A percentile compares a stretch with the other conserved stretches of the same genome.
phyloP scores from a whole-genome alignment of 1,140 invertebrate species.

The Drosophila pseudoobscura region DNA sequence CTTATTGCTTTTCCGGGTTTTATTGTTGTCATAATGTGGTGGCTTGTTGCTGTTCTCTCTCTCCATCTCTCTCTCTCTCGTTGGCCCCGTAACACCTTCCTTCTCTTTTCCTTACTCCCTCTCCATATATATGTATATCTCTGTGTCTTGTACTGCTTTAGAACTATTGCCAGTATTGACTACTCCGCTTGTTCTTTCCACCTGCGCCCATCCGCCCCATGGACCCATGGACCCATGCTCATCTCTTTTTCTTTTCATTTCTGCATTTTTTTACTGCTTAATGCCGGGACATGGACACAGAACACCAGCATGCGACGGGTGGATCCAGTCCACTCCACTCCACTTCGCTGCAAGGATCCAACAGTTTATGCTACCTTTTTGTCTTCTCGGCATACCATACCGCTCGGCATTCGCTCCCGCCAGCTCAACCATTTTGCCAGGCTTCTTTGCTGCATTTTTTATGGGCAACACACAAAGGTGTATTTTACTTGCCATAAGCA shows the following conservation, averaged over 20 bases:
- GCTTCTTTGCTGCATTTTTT: constrained; percentile 51
- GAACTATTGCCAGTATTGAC: constrained; percentile 54
- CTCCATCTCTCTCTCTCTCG: neutral
- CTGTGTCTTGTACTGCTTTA: constrained; percentile 45
- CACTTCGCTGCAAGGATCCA: constrained; percentile 3
- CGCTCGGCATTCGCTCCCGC: neutral
- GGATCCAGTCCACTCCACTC: no score
- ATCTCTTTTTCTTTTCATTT: constrained; percentile 23
- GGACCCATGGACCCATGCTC: no score
- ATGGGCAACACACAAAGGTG: constrained; percentile 57
- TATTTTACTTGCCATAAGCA: constrained; percentile 58
- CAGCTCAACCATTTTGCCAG: constrained; percentile 8
- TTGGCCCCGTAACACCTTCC: no score
- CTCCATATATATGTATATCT: neutral
- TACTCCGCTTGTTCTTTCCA: constrained; percentile 10
- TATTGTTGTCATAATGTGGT: constrained; percentile 79
- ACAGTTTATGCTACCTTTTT: constrained; percentile 26
- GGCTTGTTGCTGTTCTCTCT: constrained; percentile 53
- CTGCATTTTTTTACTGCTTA: constrained; percentile 66
- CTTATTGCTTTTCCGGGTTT: constrained; percentile 54
- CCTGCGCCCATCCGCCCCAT: neutral
- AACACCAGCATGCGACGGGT: constrained; percentile 10
- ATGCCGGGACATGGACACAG: constrained; percentile 39
- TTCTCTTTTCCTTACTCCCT: neutral
- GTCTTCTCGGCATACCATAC: constrained; percentile 7